Conservation (phyloP, 2,113 vertebrate genomes). For the Pedetes capensis region DNA sequence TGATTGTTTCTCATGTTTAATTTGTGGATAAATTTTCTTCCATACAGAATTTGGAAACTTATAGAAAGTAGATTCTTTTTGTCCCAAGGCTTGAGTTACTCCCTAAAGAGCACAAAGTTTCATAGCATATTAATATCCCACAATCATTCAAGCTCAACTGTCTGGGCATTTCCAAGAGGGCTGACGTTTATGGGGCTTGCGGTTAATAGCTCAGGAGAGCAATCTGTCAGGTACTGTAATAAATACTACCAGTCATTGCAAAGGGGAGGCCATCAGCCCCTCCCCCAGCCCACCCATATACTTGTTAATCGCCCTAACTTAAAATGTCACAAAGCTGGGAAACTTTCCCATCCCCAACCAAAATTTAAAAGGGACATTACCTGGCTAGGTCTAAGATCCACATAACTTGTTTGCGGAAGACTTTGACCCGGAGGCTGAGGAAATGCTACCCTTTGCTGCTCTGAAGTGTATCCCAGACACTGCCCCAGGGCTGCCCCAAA, state of each 20-base stretch:
- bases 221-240: slow-evolving; percentile 30
- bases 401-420: slow-evolving; percentile 79
- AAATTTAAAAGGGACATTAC: slow-evolving; percentile 76
- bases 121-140: background rate
- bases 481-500: slow-evolving; percentile 79
- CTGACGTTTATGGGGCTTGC: slow-evolving; percentile 61
- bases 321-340: background rate
- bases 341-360: slow-evolving; percentile 17
- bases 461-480: slow-evolving; percentile 80
- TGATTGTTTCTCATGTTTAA: background rate
- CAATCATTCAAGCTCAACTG: background rate
- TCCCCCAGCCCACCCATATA: slow-evolving; percentile 17
- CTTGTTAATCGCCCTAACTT: background rate
- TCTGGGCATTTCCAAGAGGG: slow-evolving; percentile 46
- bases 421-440: slow-evolving; percentile 72
- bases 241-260: background rate
- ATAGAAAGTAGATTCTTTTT: background rate
- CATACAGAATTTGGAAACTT: background rate
- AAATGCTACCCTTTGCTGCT: slow-evolving; percentile 82
- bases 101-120: slow-evolving; percentile 19
- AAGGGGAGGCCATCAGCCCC: background rate
- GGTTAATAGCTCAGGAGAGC: slow-evolving; percentile 51
- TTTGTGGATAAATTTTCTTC: background rate
- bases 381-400: slow-evolving; percentile 80
- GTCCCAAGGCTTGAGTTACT: background rate